A percentile compares a stretch with the other conserved stretches of the same genome.
Evolutionary conservation across 35 echinoderm and acorn worm genomes (phyloP).

Genomic region (Acanthaster planci): DNA sequence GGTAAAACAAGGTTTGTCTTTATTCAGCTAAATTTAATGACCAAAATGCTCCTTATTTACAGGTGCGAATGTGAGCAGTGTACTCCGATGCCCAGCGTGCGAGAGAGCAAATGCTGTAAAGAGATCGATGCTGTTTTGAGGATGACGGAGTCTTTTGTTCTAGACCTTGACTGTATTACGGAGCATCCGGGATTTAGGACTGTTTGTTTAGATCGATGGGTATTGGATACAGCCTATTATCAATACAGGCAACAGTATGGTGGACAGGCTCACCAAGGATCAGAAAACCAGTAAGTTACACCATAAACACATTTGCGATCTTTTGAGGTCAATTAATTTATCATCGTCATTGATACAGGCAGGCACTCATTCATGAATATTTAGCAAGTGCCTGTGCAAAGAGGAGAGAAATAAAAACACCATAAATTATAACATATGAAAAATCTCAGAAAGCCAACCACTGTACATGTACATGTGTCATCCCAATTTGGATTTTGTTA

Average conservation of each 20-base stretch:
- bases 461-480: too few species aligned
- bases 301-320: too few species aligned
- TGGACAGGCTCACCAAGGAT: conserved; percentile 12
- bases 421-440: too few species aligned
- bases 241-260: conserved; percentile 61
- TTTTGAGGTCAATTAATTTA: too few species aligned
- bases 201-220: conserved; percentile 51
- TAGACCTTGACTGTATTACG: conserved; percentile 38
- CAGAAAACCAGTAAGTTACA: conserved; percentile 12
- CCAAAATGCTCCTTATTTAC: not conserved
- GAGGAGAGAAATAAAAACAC: too few species aligned
- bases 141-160: not conserved
- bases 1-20: too few species aligned
- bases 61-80: not conserved
- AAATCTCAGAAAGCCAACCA: too few species aligned
- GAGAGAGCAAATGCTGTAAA: conserved; percentile 38
- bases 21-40: too few species aligned
- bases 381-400: too few species aligned
- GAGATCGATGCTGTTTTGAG: not conserved
- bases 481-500: too few species aligned
- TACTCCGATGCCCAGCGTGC: not conserved
- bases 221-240: conserved; percentile 41
- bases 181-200: conserved; percentile 30
- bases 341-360: too few species aligned
- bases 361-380: too few species aligned